Evolutionary conservation across 2,888 invertebrate genomes (phyloP), one percentile per base, ranked within the genome.

Genomic region (Nemotelus nigrinus): DNA sequence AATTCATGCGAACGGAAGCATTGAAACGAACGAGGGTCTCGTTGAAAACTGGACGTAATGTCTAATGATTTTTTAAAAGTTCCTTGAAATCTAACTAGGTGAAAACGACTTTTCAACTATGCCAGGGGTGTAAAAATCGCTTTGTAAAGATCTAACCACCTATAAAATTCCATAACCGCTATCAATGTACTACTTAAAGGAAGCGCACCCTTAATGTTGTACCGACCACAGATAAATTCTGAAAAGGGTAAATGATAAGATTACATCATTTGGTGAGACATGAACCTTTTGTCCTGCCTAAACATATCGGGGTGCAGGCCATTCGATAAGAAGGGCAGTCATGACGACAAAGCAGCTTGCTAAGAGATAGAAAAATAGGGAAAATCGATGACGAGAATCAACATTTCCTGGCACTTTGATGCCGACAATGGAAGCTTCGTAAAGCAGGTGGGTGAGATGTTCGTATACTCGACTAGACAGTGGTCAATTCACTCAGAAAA

Each of bases 221-320:
- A 71, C 7, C n/a, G 57, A 71, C 43, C 55, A 71, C n/a, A 57
- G 57, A 71, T 71, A 57, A 68, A 71, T 55, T 48, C 57, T 71
- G 57, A 71, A 71, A 71, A 71, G 71, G 71, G 71, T 71, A 55
- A 71, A 55, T 55, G 71, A 68, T 68, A 68, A 68, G 68, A 50
- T 50, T 68, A 47, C 44, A 43, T 71, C 57, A 55, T 71, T 65
- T 55, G 71, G 53, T 6, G 44, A 71, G 55, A 55, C 55, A 53
- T 55, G 44, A n/a, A 71, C 71, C 55, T 55, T 71, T 71, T 71
- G 71, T 71, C 65, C 45, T 8, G 45, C 65, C 45, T 65, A 48
- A 44, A 48, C 68, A 71, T 43, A 71, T 71, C 71, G 7, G 43
- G 39, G 8, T 50, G 50, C 50, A 47, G 65, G 7, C 71, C 71